Conservation (phyloP, 2,113 vertebrate species). For the Diglossa brunneiventris region DNA sequence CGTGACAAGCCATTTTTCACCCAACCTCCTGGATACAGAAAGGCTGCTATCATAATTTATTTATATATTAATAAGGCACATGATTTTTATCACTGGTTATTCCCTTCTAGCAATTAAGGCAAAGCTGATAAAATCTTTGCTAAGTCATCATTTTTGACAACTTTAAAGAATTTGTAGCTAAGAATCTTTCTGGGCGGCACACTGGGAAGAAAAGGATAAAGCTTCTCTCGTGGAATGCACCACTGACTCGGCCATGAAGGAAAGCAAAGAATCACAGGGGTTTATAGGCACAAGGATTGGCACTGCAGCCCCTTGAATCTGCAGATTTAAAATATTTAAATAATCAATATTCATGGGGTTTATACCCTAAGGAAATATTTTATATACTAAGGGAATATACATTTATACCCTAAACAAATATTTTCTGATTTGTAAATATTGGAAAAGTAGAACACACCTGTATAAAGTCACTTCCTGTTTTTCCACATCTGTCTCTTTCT, state of each 20-base stretch:
- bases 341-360: background rate
- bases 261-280: background rate
- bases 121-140: conserved; percentile 29
- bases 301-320: background rate
- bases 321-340: background rate
- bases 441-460: background rate
- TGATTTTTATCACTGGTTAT: conserved; percentile 39
- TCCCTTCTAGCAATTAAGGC: conserved; percentile 39
- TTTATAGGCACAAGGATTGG: background rate
- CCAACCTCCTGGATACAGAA: conserved; percentile 45
- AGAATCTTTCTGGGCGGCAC: background rate
- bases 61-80: conserved; percentile 61
- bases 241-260: background rate
- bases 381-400: background rate
- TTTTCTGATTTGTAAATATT: background rate
- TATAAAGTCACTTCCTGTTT: background rate
- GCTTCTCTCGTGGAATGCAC: background rate
- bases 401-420: background rate
- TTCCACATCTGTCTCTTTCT: background rate
- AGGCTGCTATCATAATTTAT: conserved; percentile 40
- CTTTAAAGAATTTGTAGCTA: background rate
- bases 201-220: background rate
- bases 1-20: conserved; percentile 68
- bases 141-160: conserved; percentile 46
- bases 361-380: background rate